Conservation (phyloP, 2,888 invertebrate genomes). For the Piscicola geometra region DNA sequence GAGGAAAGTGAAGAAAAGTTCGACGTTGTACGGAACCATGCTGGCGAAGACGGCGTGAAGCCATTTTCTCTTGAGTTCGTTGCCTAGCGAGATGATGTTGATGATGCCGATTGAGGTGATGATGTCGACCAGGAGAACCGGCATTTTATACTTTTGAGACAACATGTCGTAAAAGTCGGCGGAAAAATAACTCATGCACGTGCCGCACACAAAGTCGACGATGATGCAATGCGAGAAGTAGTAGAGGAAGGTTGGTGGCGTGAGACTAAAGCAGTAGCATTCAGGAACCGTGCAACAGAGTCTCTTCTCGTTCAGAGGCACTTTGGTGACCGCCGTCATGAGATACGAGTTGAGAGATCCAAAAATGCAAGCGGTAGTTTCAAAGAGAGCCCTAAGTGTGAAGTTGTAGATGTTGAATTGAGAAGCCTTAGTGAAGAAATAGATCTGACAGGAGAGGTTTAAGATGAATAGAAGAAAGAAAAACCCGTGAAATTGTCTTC, state of each 20-base stretch:
- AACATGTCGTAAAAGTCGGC: constrained; percentile 16
- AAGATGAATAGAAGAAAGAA: not conserved
- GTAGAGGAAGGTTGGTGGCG: constrained; percentile 6
- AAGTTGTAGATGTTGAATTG: not conserved
- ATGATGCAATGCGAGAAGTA: constrained; percentile 1
- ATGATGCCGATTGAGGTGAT: not conserved
- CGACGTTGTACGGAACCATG: too few species aligned
- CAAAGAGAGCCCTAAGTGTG: constrained; percentile 1
- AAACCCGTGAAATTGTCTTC: constrained; percentile 10
- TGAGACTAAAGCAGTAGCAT: not conserved
- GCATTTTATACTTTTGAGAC: not conserved
- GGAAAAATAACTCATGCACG: not conserved
- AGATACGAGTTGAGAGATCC: not conserved
- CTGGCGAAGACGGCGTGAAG: not conserved
- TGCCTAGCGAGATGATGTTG: not conserved
- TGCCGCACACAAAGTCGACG: not conserved
- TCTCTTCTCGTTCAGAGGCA: not conserved
- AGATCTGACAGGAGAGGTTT: not conserved
- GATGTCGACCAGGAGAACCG: not conserved
- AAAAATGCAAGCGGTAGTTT: not conserved
- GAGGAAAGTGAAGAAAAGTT: too few species aligned
- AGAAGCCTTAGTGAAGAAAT: not conserved
- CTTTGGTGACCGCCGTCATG: not conserved
- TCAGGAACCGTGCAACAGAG: constrained; percentile 11
- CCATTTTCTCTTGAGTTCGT: not conserved